Percentiles rank a stretch among this genome's conserved stretches.
Conservation (phyloP, 2,797 vertebrate genomes). For the Takifugu ocellatus region DNA sequence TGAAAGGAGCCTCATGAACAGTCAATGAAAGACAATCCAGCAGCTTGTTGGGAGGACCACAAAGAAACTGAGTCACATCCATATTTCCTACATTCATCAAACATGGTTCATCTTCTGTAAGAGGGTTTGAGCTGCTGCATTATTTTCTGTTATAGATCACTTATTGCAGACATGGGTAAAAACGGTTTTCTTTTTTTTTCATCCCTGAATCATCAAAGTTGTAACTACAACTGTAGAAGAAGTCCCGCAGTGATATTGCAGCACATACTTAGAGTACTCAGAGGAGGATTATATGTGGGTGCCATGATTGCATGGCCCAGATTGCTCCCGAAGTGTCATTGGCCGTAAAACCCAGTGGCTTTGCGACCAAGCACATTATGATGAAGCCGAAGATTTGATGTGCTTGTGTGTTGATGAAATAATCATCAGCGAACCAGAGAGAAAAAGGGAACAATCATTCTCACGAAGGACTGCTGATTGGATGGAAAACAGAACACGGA, state of each 20-base stretch:
- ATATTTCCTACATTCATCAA: too few species aligned
- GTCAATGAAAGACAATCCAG: too few species aligned
- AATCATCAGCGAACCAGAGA: conserved; percentile 16
- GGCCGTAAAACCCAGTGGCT: conserved; percentile 62
- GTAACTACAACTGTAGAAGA: neutral
- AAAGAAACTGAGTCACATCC: too few species aligned
- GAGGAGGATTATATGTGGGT: conserved; percentile 26
- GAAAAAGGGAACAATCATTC: conserved; percentile 33
- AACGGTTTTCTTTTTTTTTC: neutral
- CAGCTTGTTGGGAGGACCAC: too few species aligned
- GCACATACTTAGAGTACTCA: conserved; percentile 19
- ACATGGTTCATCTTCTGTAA: too few species aligned
- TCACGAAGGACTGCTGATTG: conserved; percentile 29
- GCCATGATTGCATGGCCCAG: conserved; percentile 38
- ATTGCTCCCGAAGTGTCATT: conserved; percentile 57
- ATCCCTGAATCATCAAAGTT: neutral
- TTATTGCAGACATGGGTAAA: neutral
- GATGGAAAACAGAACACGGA: conserved; percentile 9
- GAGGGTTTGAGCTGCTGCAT: neutral
- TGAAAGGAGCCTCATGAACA: too few species aligned
- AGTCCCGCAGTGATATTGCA: conserved; percentile 10
- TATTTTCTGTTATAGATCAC: neutral
- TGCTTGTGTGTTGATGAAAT: conserved; percentile 61
- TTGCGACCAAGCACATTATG: conserved; percentile 67
- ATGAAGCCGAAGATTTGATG: conserved; percentile 45